Conservation (phyloP, 2,888 invertebrate genomes). For the Pterostichus niger region DNA sequence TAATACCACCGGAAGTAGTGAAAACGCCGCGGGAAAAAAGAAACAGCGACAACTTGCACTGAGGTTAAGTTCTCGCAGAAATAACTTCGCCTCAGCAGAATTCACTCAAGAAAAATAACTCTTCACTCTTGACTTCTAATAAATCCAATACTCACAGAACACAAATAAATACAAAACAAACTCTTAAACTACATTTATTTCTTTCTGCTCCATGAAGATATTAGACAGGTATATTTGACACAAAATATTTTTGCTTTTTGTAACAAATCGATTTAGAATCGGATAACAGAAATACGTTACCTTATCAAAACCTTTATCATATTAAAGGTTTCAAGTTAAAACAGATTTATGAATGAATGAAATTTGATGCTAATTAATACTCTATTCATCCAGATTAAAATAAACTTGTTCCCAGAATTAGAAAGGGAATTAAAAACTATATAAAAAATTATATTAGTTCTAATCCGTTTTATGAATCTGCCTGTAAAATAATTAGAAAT, state of each 20-base stretch:
- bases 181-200: conserved; percentile 37
- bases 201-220: conserved; percentile 9
- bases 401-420: no score
- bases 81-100: conserved; percentile 26
- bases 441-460: no score
- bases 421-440: no score
- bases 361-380: no score
- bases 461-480: no score
- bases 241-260: no score
- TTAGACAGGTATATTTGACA: background rate
- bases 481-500: no score
- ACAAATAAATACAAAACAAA: conserved; percentile 25
- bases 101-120: conserved; percentile 39
- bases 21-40: conserved; percentile 19
- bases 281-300: no score
- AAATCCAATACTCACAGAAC: conserved; percentile 41
- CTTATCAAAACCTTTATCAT: no score
- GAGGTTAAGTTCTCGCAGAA: conserved; percentile 31
- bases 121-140: conserved; percentile 36
- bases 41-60: conserved; percentile 15
- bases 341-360: no score
- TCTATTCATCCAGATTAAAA: no score
- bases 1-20: conserved; percentile 52
- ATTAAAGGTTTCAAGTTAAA: no score
- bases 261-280: background rate